Conservation (phyloP, 2,113 vertebrate genomes). For the Apus apus region DNA sequence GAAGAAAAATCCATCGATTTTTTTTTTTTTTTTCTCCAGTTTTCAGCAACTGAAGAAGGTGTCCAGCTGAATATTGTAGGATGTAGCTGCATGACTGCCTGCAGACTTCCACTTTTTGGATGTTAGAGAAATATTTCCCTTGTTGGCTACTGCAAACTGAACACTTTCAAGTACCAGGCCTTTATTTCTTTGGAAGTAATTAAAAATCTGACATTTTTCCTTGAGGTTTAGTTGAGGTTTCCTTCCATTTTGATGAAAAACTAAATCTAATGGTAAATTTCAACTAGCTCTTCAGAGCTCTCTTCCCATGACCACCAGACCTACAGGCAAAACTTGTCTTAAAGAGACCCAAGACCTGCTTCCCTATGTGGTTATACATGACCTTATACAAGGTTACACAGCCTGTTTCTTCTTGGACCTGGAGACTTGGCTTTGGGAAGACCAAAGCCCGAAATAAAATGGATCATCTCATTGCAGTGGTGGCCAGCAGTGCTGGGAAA, state of each 20-base stretch:
- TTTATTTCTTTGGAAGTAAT: conserved; percentile 22
- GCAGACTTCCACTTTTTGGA: neutral
- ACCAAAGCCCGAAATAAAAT: neutral
- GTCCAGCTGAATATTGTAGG: neutral
- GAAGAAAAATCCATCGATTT: neutral
- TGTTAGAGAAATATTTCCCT: neutral
- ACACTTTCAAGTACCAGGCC: neutral
- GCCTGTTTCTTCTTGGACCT: neutral
- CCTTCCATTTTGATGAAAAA: neutral
- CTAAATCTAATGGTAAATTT: neutral
- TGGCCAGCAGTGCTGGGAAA: neutral
- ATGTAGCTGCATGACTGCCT: neutral
- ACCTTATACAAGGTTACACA: neutral
- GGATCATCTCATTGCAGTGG: rapidly evolving
- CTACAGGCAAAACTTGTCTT: neutral
- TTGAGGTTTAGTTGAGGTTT: neutral
- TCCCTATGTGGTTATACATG: neutral
- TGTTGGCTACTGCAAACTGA: neutral
- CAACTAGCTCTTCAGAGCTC: neutral
- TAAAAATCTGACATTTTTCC: neutral
- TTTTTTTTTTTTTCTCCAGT: neutral
- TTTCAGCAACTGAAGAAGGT: neutral
- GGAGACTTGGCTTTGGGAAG: neutral
- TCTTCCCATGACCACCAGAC: neutral
- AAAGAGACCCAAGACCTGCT: neutral